Percentiles rank a stretch among this genome's conserved stretches.
phyloP scores from a whole-genome alignment of 2,888 invertebrate species.

The Frankliniella fusca region DNA sequence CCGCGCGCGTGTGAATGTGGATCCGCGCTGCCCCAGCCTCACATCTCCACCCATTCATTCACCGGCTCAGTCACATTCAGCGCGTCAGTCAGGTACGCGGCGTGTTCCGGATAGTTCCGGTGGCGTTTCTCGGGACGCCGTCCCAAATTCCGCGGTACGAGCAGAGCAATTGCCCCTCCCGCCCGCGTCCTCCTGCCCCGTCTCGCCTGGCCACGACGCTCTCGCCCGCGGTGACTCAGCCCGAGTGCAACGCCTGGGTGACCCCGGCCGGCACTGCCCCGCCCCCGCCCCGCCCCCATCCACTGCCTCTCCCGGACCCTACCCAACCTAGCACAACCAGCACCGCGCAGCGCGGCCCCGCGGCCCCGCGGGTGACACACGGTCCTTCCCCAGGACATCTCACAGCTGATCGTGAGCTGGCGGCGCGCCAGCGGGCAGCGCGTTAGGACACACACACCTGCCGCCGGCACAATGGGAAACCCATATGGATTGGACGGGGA shows the following conservation, averaged over 20 bases:
- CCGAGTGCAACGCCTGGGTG: neutral
- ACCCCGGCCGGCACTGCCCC: neutral
- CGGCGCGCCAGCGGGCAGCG: neutral
- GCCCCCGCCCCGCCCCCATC: neutral
- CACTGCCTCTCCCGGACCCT: no score
- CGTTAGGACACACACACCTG: neutral
- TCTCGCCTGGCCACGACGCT: no score
- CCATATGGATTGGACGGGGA: no score
- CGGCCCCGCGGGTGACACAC: constrained; percentile 5
- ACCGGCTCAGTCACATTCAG: neutral
- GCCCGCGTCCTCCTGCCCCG: neutral
- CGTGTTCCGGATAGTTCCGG: neutral
- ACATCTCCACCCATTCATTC: neutral
- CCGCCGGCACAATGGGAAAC: no score
- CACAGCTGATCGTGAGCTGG: neutral
- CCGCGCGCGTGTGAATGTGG: no score
- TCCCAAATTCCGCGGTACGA: neutral
- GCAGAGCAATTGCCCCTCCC: neutral
- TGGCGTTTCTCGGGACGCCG: neutral
- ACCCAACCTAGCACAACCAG: no score
- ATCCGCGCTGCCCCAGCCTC: neutral
- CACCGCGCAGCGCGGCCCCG: no score
- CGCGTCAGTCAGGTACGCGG: neutral
- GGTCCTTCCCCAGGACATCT: neutral
- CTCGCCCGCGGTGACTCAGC: neutral